phyloP scores from a whole-genome alignment of 2,888 invertebrate species.

The Drosophila rellima region DNA sequence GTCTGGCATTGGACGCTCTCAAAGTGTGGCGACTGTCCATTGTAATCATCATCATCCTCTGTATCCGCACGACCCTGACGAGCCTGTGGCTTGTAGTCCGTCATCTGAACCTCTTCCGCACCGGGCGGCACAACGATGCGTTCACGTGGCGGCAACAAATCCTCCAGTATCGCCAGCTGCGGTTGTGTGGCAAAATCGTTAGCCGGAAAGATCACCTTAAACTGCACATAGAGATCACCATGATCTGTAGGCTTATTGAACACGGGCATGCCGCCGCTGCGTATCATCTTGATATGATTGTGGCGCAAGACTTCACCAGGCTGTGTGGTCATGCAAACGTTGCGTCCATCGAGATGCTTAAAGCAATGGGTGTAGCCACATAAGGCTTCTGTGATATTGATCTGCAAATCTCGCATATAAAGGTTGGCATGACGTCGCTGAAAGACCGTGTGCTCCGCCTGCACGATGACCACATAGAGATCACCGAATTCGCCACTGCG shows the following conservation, averaged over 20 bases:
- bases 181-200: constrained; percentile 91
- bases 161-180: constrained; percentile 90
- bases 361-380: constrained; percentile 95
- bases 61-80: constrained; percentile 26
- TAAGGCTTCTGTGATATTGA: constrained; percentile 94
- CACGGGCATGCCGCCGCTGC: constrained; percentile 96
- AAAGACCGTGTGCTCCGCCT: constrained; percentile 92
- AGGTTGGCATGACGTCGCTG: constrained; percentile 92
- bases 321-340: constrained; percentile 91
- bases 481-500: constrained; percentile 95
- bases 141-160: constrained; percentile 90
- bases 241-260: constrained; percentile 93
- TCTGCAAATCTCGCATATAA: constrained; percentile 89
- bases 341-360: constrained; percentile 95
- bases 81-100: constrained; percentile 89
- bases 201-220: constrained; percentile 94
- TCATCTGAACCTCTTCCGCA: constrained; percentile 94
- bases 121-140: constrained; percentile 90
- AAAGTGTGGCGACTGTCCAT: constrained; percentile 69
- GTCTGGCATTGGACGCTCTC: constrained; percentile 83
- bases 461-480: constrained; percentile 94
- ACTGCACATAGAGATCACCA: constrained; percentile 94
- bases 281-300: constrained; percentile 91
- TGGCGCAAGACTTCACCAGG: constrained; percentile 93
- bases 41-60: constrained; percentile 77